Base-by-base conservation (phyloP, 2,888 invertebrate species). In the Seira ritae region DNA sequence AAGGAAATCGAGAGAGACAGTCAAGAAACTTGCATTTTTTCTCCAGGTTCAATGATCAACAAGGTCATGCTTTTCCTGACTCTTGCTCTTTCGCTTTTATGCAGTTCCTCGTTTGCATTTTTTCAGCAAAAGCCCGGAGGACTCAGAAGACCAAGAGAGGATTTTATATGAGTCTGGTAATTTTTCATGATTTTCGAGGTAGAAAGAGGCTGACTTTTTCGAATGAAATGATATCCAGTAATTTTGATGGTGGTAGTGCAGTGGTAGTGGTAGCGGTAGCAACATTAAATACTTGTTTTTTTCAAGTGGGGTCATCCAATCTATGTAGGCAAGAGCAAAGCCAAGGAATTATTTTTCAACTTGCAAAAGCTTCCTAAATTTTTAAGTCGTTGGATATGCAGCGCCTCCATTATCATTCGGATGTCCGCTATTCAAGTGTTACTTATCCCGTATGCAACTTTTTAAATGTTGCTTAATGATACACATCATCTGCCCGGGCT, bases 31-130 rank as follows among this genome's bases (percentile, higher is more conserved):
- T 82, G 76, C 82, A 77, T 84, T 84, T 50, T 50, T 79, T 78
- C 65, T 84, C 84, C 84, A 77, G 77, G 81, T 81, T 81, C 84
- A 84, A 78, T 75, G 84, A 74, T 84, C 84, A 84, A 84, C 84
- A 84, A 84, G 84, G 84, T 84, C 84, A 84, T 12, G 24, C 42
- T 4, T 67, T n/a, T 75, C 37, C 31, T 74, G 69, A 73, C 73
- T 74, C 60, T 15, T 74, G 46, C 4, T 50, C 23, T 67, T 23
- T 50, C 17, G 50, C 50, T 50, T n/a, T n/a, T 50, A 50, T 50
- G 50, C 50, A 50, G 50, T 50, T 50, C 12, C 12, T 3, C 50
- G 8, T 50, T 50, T 42, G 42, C 42, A 42, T 12, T 50, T 50
- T 50, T 50, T 50, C 17, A n/a, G 50, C 15, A 50, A 50, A n/a